Evolutionary conservation across 1,140 invertebrate species (phyloP), one percentile per base, ranked within the genome.

Genomic region (Apocrypta bakeri): DNA sequence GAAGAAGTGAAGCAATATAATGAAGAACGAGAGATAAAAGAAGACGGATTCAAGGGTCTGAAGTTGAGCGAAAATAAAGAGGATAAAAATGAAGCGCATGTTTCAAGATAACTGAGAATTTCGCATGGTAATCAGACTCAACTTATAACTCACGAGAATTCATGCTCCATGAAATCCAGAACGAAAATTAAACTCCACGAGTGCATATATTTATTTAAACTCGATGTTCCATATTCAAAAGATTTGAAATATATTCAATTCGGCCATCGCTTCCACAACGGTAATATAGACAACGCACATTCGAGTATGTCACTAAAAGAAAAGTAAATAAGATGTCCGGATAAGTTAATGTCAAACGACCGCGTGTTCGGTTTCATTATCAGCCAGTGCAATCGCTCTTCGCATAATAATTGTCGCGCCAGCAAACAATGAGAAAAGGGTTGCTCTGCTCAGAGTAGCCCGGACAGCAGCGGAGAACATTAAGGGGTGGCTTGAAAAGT

Each of bases 301-400:
- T n/a, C n/a, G n/a, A n/a, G n/a, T n/a, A n/a, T n/a, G n/a, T n/a
- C n/a, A n/a, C n/a, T n/a, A n/a, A n/a, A n/a, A n/a, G n/a, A n/a
- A n/a, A n/a, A n/a, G n/a, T n/a, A n/a, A n/a, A n/a, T n/a, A n/a
- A n/a, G n/a, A n/a, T 75, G 84, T 83, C 83, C 83, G 84, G 84
- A 87, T 84, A 84, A 85, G 84, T n/a, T n/a, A 84, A 81, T 83
- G 85, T 81, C 81, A 82, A 24, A 84, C 73, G 85, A 81, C 84
- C 84, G 66, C 77, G 75, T 61, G 73, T 77, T 37, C n/a, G n/a
- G 81, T 71, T 84, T 83, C 74, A 79, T 82, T 83, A 83, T 84
- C 84, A 84, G 82, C 82, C 75, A 42, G 85, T 72, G 66, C 69
- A 80, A 66, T 84, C 56, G 31, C 77, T 73, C 31, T 75, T 84